These are phyloP conservation scores for Philonicus albiceps DNA, from an alignment of 2,888 invertebrate genomes.

Conservation along the genomic window DNA sequence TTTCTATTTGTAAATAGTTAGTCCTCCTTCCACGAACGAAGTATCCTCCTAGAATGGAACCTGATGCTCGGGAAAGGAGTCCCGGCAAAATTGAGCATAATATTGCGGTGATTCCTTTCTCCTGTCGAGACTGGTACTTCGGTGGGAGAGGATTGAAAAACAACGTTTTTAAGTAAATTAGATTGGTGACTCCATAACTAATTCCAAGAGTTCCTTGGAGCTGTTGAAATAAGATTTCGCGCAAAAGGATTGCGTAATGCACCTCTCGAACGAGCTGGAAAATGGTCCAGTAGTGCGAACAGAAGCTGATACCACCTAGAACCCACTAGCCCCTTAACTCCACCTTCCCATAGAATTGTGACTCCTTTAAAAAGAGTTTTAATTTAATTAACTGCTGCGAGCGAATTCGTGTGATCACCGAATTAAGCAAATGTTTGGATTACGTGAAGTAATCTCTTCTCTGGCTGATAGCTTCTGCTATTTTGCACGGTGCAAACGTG, in stretches of 20 bases:
- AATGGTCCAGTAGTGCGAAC: background rate
- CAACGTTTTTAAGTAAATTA: background rate
- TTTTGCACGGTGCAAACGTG: background rate
- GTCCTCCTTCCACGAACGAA: too few relatives aligned
- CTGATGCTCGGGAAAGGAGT: background rate
- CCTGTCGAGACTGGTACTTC: background rate
- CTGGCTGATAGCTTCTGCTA: background rate
- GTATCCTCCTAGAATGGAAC: too few relatives aligned
- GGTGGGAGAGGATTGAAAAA: background rate
- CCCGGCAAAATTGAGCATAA: background rate
- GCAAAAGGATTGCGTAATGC: background rate
- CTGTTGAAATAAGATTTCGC: background rate
- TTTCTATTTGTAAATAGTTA: background rate
- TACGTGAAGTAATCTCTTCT: background rate
- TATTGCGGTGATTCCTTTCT: background rate
- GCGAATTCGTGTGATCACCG: background rate
- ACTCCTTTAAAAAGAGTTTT: background rate
- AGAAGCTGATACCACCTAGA: background rate
- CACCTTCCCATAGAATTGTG: background rate
- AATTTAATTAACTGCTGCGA: background rate
- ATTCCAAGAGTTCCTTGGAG: background rate
- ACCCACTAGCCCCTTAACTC: background rate
- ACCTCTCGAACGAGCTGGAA: background rate
- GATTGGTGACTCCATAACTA: background rate
- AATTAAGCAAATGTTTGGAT: background rate